Base-by-base conservation (phyloP, 2,888 invertebrate species). In the Hoplodrina ambigua region DNA sequence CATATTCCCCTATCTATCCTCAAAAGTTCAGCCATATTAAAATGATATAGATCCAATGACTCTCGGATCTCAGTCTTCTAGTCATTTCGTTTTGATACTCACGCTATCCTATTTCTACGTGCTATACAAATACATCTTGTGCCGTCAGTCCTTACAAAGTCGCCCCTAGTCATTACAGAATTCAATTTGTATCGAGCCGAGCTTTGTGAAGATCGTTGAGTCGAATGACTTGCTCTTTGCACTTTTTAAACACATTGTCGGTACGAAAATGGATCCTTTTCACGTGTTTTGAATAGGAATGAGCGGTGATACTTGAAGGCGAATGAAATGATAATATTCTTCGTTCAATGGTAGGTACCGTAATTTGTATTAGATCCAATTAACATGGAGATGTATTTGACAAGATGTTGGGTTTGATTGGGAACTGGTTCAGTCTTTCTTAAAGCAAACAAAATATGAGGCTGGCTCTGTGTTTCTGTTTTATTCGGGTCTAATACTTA, bases 111-210 rank as follows among this genome's bases (percentile, higher is more conserved):
- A 78, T 49, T 72, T 78, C 30, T 50, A 52, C 44, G 1, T 30
- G 30, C 57, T 80, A 55, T 75, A 63, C 77, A 76, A 76, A 81
- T 69, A 69, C 60, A 44, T 58, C 37, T 55, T 53, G 30, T 52
- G 62, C 25, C 76, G 49, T 55, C 33, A 59, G 55, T 65, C 19
- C 66, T 54, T 57, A 69, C 78, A 76, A 69, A 76, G 58, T 65
- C 52, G 50, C 60, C 54, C 57, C 54, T 56, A 74, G 82, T 82
- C 83, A 82, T 82, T 84, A 82, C 75, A 61, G 80, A 74, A 85
- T 84, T 82, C 83, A 85, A 82, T 84, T 84, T 84, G 76, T 82
- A 82, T 82, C 72, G 83, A 67, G 60, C 60, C 53, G 64, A 77
- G 72, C 59, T 79, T 72, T 70, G 69, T 67, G 79, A 69, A 65